Evolutionary conservation across 2,888 invertebrate species (phyloP).

Genomic region (Drepanosiphum platanoidis): DNA sequence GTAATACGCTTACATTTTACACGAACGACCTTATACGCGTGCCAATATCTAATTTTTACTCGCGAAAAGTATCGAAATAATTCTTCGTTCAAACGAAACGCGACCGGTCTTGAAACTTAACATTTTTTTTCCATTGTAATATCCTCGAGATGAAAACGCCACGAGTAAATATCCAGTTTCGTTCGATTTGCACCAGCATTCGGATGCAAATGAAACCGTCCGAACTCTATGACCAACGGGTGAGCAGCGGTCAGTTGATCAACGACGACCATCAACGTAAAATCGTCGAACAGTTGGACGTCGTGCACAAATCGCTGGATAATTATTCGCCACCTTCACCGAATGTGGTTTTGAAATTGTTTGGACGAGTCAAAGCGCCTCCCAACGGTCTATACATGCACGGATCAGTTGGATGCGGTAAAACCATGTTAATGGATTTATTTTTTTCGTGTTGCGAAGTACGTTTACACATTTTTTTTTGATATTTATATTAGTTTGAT

Average conservation of each 20-base stretch:
- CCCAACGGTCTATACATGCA: constrained; percentile 88
- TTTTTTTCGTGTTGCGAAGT: constrained; percentile 84
- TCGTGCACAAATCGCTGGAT: constrained; percentile 74
- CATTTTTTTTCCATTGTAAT: not conserved
- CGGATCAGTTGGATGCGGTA: constrained; percentile 94
- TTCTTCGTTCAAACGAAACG: not conserved
- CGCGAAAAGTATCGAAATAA: not conserved
- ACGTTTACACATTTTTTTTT: too few species aligned
- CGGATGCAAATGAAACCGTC: constrained; percentile 34
- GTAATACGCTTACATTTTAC: not conserved
- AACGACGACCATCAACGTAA: constrained; percentile 78
- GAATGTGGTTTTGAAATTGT: constrained; percentile 68
- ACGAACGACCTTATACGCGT: not conserved
- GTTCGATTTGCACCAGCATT: constrained; percentile 1
- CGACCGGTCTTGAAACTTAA: not conserved
- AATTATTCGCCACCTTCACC: constrained; percentile 71
- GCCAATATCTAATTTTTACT: not conserved
- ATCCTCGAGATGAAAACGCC: constrained; percentile 1
- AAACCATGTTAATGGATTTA: constrained; percentile 99
- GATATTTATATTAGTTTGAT: not conserved
- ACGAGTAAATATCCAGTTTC: constrained; percentile 2
- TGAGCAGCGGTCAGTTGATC: constrained; percentile 46
- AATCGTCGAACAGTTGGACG: constrained; percentile 77
- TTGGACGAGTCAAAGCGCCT: constrained; percentile 67
- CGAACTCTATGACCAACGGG: constrained; percentile 54